Conservation (phyloP, 92 coral and sea anemone genomes). For the Pocillopora grandis region DNA sequence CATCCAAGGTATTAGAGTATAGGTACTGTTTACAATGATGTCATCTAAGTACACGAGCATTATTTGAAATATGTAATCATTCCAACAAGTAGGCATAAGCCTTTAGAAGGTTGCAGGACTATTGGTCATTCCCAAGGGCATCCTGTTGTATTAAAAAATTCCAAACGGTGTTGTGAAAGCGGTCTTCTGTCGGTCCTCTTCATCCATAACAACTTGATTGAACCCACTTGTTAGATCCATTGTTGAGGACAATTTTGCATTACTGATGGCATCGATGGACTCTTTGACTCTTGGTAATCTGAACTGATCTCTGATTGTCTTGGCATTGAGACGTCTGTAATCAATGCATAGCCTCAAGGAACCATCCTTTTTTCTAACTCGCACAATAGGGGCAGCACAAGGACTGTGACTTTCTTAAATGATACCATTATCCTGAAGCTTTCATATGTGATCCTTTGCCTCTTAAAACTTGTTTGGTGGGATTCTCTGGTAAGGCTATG, state of each 20-base stretch:
- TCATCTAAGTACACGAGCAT: constrained; percentile 57
- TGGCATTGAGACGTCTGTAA: constrained; percentile 46
- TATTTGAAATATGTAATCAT: constrained; percentile 40
- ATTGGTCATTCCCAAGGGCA: constrained; percentile 60
- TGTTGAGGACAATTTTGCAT: constrained; percentile 9
- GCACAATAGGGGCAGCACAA: constrained; percentile 60
- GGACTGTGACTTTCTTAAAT: constrained; percentile 32
- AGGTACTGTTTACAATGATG: neutral
- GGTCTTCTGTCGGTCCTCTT: constrained; percentile 54
- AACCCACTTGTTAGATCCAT: constrained; percentile 59
- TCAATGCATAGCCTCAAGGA: constrained; percentile 63
- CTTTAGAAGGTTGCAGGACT: constrained; percentile 41
- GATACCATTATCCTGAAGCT: constrained; percentile 26
- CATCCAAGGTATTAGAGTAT: neutral
- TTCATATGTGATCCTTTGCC: constrained; percentile 12
- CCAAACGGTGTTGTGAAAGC: constrained; percentile 61
- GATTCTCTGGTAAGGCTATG: neutral
- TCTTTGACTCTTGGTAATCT: constrained; percentile 40
- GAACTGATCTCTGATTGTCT: neutral
- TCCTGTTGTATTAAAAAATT: constrained; percentile 50
- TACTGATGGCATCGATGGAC: neutral
- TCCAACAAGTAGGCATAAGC: constrained; percentile 48
- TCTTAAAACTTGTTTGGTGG: neutral
- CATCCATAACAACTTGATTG: constrained; percentile 65
- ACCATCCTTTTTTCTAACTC: constrained; percentile 61